phyloP scores from a whole-genome alignment of 2,113 vertebrate species.

The Promerops cafer region DNA sequence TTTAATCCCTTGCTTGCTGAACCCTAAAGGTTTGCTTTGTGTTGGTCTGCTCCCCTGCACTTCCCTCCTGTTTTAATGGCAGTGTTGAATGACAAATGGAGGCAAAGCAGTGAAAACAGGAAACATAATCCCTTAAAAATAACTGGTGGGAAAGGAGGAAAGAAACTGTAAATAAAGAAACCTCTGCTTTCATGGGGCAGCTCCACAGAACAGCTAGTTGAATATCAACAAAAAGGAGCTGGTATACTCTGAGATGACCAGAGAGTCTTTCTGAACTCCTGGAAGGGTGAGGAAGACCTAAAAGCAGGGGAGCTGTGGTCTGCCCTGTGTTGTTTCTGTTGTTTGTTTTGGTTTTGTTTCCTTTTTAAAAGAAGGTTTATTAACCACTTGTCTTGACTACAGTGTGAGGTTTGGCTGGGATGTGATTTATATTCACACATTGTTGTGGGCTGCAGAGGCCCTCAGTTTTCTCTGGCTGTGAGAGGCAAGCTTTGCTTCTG shows the following conservation, averaged over 20 bases:
- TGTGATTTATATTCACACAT: background rate
- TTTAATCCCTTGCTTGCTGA: constrained; percentile 16
- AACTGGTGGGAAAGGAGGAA: constrained; percentile 20
- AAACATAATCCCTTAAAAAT: constrained; percentile 37
- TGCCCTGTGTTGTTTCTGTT: background rate
- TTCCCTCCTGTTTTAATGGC: constrained; percentile 17
- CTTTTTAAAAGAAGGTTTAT: background rate
- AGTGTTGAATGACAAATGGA: constrained; percentile 42
- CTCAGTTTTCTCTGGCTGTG: background rate
- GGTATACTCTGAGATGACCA: background rate
- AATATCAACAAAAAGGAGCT: background rate
- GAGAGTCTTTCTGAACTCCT: background rate
- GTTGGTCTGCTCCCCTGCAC: background rate
- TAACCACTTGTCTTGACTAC: background rate
- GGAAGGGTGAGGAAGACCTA: background rate
- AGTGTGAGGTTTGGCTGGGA: background rate
- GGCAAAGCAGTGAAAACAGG: constrained; percentile 50
- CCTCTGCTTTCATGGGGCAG: background rate
- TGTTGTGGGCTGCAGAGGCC: background rate
- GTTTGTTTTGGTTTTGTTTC: background rate
- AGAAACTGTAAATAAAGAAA: background rate
- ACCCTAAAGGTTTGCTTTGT: background rate
- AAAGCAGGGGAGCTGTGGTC: background rate
- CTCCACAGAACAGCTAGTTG: background rate
- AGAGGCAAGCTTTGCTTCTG: background rate